Conservation (phyloP, 53 echinoderm and acorn worm species). For the Holothuria leucospilota region DNA sequence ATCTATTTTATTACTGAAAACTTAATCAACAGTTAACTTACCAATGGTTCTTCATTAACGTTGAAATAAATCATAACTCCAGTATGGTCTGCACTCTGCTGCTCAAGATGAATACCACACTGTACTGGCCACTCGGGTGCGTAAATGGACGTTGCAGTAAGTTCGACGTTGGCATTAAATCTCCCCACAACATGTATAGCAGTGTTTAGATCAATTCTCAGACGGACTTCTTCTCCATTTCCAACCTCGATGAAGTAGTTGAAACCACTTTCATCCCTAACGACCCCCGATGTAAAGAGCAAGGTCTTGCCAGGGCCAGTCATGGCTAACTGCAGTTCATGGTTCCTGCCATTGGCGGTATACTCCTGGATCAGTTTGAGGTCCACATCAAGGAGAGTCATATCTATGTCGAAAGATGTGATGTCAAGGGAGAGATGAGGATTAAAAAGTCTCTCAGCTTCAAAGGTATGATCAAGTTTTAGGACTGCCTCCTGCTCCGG, state of each 20-base stretch:
- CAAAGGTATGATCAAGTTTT: neutral
- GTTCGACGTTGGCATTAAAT: neutral
- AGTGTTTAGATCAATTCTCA: neutral
- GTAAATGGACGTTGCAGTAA: slow-evolving; percentile 5
- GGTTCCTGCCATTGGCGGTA: neutral
- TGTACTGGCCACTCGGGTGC: slow-evolving; percentile 18
- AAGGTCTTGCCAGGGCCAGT: slow-evolving; percentile 22
- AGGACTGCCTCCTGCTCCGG: neutral
- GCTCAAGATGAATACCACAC: neutral
- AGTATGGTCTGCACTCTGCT: neutral
- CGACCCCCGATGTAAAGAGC: neutral
- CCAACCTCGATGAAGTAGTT: slow-evolving; percentile 7
- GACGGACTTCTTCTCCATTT: slow-evolving; percentile 7
- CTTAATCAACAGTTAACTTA: neutral
- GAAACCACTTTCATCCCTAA: neutral
- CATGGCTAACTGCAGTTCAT: neutral
- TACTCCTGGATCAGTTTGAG: neutral
- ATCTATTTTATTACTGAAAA: too few species aligned
- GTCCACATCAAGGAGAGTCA: slow-evolving; percentile 9
- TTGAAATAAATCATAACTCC: neutral
- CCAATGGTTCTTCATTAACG: neutral
- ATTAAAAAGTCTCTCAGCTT: neutral
- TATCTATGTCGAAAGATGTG: neutral
- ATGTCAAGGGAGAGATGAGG: neutral
- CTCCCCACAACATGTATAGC: neutral